Evolutionary conservation across 1,140 invertebrate species (phyloP).

Genomic region (Drosophila ercepeae): DNA sequence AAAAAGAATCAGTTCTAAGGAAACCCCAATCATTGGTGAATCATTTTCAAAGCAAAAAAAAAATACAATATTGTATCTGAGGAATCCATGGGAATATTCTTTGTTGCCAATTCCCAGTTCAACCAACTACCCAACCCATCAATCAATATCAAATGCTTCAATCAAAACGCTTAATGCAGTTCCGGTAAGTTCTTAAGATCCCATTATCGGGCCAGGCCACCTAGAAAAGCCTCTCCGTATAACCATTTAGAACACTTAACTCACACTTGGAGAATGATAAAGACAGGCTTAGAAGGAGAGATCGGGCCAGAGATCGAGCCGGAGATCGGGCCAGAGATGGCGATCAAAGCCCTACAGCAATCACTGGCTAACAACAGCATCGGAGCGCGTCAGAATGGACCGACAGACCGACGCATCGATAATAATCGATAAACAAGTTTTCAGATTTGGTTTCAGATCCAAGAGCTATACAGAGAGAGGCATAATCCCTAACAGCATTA

Average conservation of each 20-base stretch:
- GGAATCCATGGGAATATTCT: slow-evolving; percentile 32
- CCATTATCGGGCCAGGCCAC: slow-evolving; percentile 42
- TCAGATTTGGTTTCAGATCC: slow-evolving; percentile 21
- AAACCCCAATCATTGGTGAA: background rate
- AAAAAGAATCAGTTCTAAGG: background rate
- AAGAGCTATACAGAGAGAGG: slow-evolving; percentile 6
- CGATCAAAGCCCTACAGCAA: slow-evolving; percentile 45
- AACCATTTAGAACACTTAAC: slow-evolving; percentile 22
- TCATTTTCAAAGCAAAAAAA: background rate
- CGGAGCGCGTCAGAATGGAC: slow-evolving; percentile 35
- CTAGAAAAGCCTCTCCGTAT: slow-evolving; percentile 50
- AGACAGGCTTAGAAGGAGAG: slow-evolving; percentile 33
- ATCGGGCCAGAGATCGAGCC: slow-evolving; percentile 30
- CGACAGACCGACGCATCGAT: slow-evolving; percentile 58
- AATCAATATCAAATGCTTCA: slow-evolving; percentile 44
- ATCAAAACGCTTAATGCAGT: slow-evolving; percentile 49
- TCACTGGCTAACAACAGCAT: slow-evolving; percentile 24
- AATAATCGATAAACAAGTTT: slow-evolving; percentile 75
- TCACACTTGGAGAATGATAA: slow-evolving; percentile 8
- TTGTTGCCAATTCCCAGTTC: slow-evolving; percentile 29
- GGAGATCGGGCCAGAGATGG: slow-evolving; percentile 27
- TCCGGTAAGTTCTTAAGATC: slow-evolving; percentile 37
- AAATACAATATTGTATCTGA: slow-evolving; percentile 3
- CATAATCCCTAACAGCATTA: slow-evolving; percentile 76
- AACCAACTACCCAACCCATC: slow-evolving; percentile 39